Evolutionary conservation across 2,888 invertebrate genomes (phyloP), one percentile per base, ranked within the genome.

Genomic region (Tenthredo notha): DNA sequence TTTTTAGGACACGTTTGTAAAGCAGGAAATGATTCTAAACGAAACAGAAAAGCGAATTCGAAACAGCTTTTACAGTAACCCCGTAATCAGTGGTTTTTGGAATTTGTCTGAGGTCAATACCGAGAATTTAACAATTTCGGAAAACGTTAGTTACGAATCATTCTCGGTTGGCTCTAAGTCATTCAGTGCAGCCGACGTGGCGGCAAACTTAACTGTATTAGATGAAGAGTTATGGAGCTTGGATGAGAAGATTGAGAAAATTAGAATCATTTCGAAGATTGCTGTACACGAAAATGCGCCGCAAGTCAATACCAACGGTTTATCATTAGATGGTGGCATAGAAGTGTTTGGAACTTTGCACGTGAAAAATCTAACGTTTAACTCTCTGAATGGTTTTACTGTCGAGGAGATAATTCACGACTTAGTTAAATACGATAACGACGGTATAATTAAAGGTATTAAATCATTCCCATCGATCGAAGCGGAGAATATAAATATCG

Each of bases 321-420:
- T 94, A 1, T 87, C 92, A 33, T 87, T 94, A 12, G 89, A 90
- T 43, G 94, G 93, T 29, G 86, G 88, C 70, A 87, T 94, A 1
- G 87, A 89, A 83, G 88, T 94, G 47, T 87, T 87, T 21, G 93
- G 92, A 21, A 89, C 86, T 12, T 87, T 92, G 83, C 86, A 85
- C 21, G 89, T 92, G 40, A 86, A 90, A 15, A 90, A 90, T 77
- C 87, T 94, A 25, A 85, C 86, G 18, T 88, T 91, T 1, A 88
- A 90, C 12, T 87, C 78, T 74, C 86, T 94, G 7, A 93, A 93
- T 86, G 90, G 89, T 1, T 86, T 90, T 21, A 77, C 89, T 15
- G 87, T 91, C 12, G 86, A 90, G 4, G 86, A 88, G 15, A 86
- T 94, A 40, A 85, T 92, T 3, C 82, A 88, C 29, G 91, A 93